Conservation (phyloP, 2,888 invertebrate species). For the Chaitophorus viminalis region DNA sequence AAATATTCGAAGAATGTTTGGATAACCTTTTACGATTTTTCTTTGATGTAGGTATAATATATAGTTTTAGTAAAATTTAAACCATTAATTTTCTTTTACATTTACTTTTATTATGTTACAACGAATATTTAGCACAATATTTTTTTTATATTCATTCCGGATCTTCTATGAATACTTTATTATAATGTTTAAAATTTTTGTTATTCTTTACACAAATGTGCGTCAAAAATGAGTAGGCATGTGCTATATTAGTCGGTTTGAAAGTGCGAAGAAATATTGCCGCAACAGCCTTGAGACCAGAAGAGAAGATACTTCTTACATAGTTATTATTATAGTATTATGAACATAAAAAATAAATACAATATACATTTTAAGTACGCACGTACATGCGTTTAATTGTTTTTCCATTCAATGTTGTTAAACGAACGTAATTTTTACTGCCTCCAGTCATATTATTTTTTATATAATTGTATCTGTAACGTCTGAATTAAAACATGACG, state of each 20-base stretch:
- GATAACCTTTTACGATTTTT: not conserved
- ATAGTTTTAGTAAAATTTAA: not conserved
- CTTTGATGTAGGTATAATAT: not conserved
- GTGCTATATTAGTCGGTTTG: not conserved
- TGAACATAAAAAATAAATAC: not conserved
- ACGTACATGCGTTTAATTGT: not conserved
- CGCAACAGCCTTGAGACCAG: not conserved
- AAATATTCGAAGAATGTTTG: not conserved
- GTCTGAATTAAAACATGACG: conserved; percentile 8
- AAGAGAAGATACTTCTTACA: not conserved
- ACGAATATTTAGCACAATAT: not conserved
- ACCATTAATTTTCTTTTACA: not conserved
- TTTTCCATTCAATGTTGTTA: not conserved
- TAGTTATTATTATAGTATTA: too few relatives aligned
- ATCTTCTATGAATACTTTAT: not conserved
- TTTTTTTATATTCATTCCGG: not conserved
- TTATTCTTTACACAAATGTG: not conserved
- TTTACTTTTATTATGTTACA: not conserved
- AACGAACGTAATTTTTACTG: not conserved
- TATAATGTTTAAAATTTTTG: not conserved
- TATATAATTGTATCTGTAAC: not conserved
- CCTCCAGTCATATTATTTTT: not conserved
- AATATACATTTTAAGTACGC: too few relatives aligned
- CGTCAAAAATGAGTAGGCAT: not conserved
- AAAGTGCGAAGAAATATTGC: not conserved